Percentiles rank a stretch among this genome's conserved stretches.
phyloP scores from a whole-genome alignment of 2,113 vertebrate species.

The Apeltes quadracus region DNA sequence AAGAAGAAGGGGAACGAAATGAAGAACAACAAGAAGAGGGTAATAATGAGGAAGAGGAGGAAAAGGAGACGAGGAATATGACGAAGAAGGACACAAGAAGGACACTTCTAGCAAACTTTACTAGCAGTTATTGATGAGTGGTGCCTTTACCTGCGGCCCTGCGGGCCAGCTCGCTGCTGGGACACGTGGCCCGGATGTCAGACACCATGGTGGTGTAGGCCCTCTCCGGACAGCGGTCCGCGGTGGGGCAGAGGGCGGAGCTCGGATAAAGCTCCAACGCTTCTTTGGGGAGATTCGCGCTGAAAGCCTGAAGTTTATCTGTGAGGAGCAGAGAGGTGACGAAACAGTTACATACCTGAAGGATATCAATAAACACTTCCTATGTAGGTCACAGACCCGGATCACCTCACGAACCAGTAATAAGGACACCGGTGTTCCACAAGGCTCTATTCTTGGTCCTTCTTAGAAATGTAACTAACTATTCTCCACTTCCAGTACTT shows the following conservation, averaged over 20 bases:
- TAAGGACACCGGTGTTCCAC: neutral
- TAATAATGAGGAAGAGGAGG: too few relatives aligned
- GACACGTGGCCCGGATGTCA: constrained; percentile 80
- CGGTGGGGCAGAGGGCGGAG: constrained; percentile 67
- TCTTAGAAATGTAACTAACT: neutral
- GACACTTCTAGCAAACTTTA: too few relatives aligned
- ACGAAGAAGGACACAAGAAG: too few relatives aligned
- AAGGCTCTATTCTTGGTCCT: neutral
- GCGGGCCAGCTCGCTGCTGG: constrained; percentile 74
- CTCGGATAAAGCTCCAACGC: constrained; percentile 69
- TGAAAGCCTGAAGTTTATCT: constrained; percentile 78
- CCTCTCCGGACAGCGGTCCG: constrained; percentile 77
- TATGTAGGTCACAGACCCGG: too few relatives aligned
- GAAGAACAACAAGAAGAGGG: too few relatives aligned
- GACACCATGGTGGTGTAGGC: constrained; percentile 82
- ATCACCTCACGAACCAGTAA: too few relatives aligned
- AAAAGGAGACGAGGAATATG: too few relatives aligned
- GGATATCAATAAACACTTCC: too few relatives aligned
- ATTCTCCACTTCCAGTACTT: too few relatives aligned
- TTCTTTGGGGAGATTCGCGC: constrained; percentile 46
- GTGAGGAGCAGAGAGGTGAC: constrained; percentile 7
- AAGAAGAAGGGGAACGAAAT: too few relatives aligned
- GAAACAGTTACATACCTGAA: too few relatives aligned
- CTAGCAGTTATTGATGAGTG: too few relatives aligned
- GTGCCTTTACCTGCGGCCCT: constrained; percentile 76